Evolutionary conservation across 2,113 vertebrate genomes (phyloP).

Genomic region (Serilophus lunatus): DNA sequence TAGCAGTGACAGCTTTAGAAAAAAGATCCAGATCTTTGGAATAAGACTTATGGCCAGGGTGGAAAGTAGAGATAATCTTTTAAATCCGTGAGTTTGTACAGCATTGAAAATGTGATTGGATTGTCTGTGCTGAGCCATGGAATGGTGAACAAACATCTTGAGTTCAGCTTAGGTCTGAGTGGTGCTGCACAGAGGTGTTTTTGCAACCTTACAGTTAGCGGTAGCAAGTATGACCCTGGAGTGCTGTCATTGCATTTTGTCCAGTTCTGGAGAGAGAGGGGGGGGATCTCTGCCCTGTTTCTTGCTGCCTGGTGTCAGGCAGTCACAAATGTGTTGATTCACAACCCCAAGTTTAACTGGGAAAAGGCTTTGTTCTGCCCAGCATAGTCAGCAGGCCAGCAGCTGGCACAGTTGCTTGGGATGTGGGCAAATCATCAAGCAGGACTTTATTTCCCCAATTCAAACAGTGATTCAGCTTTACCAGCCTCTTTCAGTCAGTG

Average conservation of each 20-base stretch:
- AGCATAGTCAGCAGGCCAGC: not conserved
- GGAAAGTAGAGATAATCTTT: not conserved
- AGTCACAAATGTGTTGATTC: not conserved
- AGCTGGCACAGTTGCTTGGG: not conserved
- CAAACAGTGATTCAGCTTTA: slow-evolving; percentile 27
- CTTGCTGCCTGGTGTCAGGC: not conserved
- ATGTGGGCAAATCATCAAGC: not conserved
- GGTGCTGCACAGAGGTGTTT: not conserved
- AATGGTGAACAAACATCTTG: not conserved
- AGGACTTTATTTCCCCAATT: not conserved
- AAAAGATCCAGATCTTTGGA: not conserved
- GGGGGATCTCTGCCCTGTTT: not conserved
- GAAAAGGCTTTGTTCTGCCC: not conserved
- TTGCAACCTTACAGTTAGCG: not conserved
- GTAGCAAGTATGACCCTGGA: not conserved
- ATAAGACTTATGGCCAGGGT: not conserved
- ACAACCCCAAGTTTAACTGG: not conserved
- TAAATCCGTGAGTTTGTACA: not conserved
- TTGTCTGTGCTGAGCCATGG: not conserved
- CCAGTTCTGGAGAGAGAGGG: not conserved
- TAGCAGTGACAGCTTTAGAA: not conserved
- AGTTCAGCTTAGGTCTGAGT: not conserved
- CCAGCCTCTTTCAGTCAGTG: not conserved
- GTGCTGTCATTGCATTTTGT: not conserved
- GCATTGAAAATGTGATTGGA: not conserved